Evolutionary conservation across 1,140 invertebrate genomes (phyloP).

Genomic region (Neodiprion lecontei): DNA sequence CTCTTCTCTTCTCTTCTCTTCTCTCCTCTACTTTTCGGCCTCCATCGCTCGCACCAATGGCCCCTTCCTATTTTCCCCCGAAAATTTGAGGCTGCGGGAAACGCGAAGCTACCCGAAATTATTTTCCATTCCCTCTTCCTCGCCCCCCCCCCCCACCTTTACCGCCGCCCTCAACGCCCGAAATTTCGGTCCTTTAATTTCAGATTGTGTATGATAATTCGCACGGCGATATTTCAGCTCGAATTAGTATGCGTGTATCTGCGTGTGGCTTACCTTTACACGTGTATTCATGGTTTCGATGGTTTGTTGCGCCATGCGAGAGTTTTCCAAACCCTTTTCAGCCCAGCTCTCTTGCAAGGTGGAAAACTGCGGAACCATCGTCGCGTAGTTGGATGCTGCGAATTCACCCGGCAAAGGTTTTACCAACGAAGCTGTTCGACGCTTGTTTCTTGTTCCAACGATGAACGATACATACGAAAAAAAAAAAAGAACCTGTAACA

Average conservation of each 20-base stretch:
- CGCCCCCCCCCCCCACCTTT: conserved; percentile 28
- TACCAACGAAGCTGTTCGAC: too few species aligned
- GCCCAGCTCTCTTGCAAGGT: too few species aligned
- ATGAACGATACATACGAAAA: too few species aligned
- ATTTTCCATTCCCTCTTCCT: conserved; percentile 41
- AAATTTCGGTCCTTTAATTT: conserved; percentile 57
- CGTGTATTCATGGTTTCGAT: too few species aligned
- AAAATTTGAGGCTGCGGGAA: neutral
- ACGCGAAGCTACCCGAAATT: conserved; percentile 37
- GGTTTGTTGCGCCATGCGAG: too few species aligned
- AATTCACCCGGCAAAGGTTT: too few species aligned
- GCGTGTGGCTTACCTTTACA: too few species aligned
- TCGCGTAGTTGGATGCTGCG: too few species aligned
- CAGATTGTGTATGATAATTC: conserved; percentile 55
- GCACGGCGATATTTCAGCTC: conserved; percentile 50
- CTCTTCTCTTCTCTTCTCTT: neutral
- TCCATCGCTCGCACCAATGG: neutral
- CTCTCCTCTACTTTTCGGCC: neutral
- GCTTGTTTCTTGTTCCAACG: too few species aligned
- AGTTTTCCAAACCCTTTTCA: too few species aligned
- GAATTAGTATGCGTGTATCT: conserved; percentile 14
- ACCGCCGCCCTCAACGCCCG: conserved; percentile 19
- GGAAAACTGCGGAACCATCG: too few species aligned
- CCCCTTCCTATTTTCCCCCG: neutral
- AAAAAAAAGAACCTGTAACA: too few species aligned